Conservation (phyloP, 1,140 invertebrate species). For the Venustaconcha ellipsiformis region DNA sequence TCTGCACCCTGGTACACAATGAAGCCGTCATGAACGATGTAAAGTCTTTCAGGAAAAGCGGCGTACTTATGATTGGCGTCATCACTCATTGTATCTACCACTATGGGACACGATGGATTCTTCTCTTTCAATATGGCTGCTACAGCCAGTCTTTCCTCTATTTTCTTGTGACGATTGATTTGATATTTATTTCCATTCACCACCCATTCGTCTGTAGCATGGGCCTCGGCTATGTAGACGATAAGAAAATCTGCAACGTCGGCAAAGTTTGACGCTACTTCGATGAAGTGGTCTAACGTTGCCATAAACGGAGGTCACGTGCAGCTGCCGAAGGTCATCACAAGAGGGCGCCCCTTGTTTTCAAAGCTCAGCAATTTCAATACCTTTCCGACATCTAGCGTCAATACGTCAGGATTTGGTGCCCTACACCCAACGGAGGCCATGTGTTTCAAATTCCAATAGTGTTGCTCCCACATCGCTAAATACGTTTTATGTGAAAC, state of each 20-base stretch:
- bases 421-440: background rate
- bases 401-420: slow-evolving; percentile 8
- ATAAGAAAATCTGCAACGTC: slow-evolving; percentile 44
- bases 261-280: slow-evolving; percentile 34
- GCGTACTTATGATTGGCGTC: slow-evolving; percentile 35
- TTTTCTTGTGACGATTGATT: slow-evolving; percentile 26
- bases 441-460: too few species aligned
- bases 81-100: slow-evolving; percentile 44
- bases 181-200: slow-evolving; percentile 24
- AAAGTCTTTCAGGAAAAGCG: slow-evolving; percentile 42
- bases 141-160: slow-evolving; percentile 46
- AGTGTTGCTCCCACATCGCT: too few species aligned
- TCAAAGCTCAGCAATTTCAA: slow-evolving; percentile 34
- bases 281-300: slow-evolving; percentile 37
- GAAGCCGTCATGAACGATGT: slow-evolving; percentile 37
- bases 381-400: background rate
- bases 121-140: slow-evolving; percentile 30
- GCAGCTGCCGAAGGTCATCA: slow-evolving; percentile 53
- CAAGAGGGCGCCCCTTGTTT: slow-evolving; percentile 38
- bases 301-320: slow-evolving; percentile 56
- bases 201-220: slow-evolving; percentile 46
- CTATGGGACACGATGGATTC: slow-evolving; percentile 21
- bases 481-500: too few species aligned
- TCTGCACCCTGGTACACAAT: slow-evolving; percentile 39
- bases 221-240: slow-evolving; percentile 51